Conservation (phyloP, 92 coral and sea anemone species). For the Palythoa grandiflora region DNA sequence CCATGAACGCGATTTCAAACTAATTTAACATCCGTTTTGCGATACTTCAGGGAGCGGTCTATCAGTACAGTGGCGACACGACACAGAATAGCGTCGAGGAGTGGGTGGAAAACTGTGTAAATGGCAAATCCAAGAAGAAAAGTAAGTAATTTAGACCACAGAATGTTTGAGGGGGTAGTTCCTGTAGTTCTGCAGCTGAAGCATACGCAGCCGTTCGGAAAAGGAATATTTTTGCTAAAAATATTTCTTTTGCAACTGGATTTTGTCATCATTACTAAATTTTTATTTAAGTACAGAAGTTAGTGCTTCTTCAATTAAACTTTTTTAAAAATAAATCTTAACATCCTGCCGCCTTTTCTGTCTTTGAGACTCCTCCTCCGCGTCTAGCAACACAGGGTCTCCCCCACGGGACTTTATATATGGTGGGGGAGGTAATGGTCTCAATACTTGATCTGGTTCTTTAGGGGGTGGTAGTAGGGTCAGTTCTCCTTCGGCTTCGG, state of each 20-base stretch:
- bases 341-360: slow-evolving; percentile 76
- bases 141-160: slow-evolving; percentile 50
- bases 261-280: too few relatives aligned
- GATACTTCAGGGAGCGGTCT: slow-evolving; percentile 67
- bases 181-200: too few relatives aligned
- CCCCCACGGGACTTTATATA: slow-evolving; percentile 97
- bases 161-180: too few relatives aligned
- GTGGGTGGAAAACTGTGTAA: slow-evolving; percentile 72
- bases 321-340: too few relatives aligned
- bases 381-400: slow-evolving; percentile 86
- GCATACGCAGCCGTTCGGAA: too few relatives aligned
- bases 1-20: neutral
- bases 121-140: slow-evolving; percentile 60
- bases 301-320: too few relatives aligned
- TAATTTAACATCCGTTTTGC: neutral
- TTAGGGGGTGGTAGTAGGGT: slow-evolving; percentile 94
- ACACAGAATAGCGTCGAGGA: slow-evolving; percentile 43
- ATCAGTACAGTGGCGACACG: slow-evolving; percentile 64
- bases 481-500: slow-evolving; percentile 91
- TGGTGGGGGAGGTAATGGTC: slow-evolving; percentile 86
- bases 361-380: slow-evolving; percentile 79
- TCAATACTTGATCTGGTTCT: slow-evolving; percentile 90
- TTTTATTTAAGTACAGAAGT: too few relatives aligned
- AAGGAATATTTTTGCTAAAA: too few relatives aligned
- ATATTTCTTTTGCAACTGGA: too few relatives aligned